Evolutionary conservation across 2,888 invertebrate genomes (phyloP).

Genomic region (Melinaea marsaeus): DNA sequence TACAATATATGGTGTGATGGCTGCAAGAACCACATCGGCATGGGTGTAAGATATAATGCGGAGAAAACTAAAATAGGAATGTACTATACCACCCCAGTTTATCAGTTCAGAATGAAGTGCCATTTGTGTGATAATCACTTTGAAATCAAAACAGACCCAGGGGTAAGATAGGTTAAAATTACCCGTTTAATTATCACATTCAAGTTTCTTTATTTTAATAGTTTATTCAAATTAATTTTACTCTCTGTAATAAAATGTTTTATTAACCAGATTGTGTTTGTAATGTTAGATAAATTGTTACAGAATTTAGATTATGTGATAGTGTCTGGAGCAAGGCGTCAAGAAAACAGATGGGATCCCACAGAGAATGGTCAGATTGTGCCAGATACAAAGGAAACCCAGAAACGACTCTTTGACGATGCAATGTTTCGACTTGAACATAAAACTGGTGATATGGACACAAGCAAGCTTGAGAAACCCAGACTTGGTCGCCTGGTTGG

Average conservation of each 20-base stretch:
- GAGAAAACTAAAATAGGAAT: slow-evolving; percentile 96
- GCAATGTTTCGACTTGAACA: slow-evolving; percentile 99
- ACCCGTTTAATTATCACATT: background rate
- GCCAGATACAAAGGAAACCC: slow-evolving; percentile 93
- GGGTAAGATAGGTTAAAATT: slow-evolving; percentile 76
- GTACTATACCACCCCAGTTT: slow-evolving; percentile 98
- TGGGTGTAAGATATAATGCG: slow-evolving; percentile 98
- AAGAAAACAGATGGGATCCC: slow-evolving; percentile 99
- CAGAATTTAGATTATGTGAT: slow-evolving; percentile 98
- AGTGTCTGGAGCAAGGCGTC: slow-evolving; percentile 94
- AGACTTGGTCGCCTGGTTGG: slow-evolving; percentile 86
- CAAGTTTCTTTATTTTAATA: too few relatives aligned
- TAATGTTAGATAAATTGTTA: background rate
- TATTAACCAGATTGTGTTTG: background rate
- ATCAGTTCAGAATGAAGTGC: slow-evolving; percentile 99
- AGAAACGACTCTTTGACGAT: slow-evolving; percentile 93
- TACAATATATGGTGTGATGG: slow-evolving; percentile 99
- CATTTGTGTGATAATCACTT: slow-evolving; percentile 98
- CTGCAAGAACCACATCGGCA: slow-evolving; percentile 98
- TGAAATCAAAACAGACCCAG: slow-evolving; percentile 99
- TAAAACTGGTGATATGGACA: slow-evolving; percentile 86
- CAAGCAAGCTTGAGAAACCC: slow-evolving; percentile 84
- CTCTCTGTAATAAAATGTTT: too few relatives aligned
- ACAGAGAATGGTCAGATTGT: slow-evolving; percentile 95
- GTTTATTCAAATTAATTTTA: too few relatives aligned